These are phyloP conservation scores for Phocides pigmalion DNA, from an alignment of 1,140 invertebrate species.

Conservation along the genomic window DNA sequence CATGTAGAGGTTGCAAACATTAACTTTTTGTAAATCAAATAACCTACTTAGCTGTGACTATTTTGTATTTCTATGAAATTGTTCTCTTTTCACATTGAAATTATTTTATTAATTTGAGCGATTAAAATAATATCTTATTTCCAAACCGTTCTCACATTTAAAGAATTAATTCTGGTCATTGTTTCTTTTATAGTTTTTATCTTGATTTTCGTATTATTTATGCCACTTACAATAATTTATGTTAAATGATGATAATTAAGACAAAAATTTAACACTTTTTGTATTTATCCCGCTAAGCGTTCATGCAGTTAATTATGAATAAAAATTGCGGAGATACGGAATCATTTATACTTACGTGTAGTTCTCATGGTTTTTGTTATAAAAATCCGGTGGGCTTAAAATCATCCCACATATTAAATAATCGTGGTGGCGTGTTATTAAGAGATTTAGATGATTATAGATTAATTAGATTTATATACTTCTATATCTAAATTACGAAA, in stretches of 20 bases:
- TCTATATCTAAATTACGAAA: no score
- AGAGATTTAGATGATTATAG: no score
- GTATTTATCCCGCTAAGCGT: not conserved
- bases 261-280: slow-evolving; percentile 6
- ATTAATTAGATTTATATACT: no score
- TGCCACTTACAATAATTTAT: slow-evolving; percentile 4
- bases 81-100: no score
- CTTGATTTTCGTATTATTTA: slow-evolving; percentile 2
- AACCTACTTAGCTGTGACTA: no score
- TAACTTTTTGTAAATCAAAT: no score
- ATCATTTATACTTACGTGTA: not conserved
- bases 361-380: not conserved
- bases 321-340: not conserved
- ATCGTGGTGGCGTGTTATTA: no score
- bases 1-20: no score
- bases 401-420: not conserved
- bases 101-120: no score
- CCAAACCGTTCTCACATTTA: no score
- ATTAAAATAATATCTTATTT: no score
- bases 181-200: slow-evolving; percentile 1
- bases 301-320: not conserved
- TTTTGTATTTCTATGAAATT: no score
- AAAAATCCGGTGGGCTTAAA: not conserved
- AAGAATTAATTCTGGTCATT: not conserved
- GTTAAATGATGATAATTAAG: not conserved